A percentile compares a stretch with the other conserved stretches of the same genome.
Evolutionary conservation across 2,113 vertebrate species (phyloP).

Genomic region (Chlamydotis undulata): DNA sequence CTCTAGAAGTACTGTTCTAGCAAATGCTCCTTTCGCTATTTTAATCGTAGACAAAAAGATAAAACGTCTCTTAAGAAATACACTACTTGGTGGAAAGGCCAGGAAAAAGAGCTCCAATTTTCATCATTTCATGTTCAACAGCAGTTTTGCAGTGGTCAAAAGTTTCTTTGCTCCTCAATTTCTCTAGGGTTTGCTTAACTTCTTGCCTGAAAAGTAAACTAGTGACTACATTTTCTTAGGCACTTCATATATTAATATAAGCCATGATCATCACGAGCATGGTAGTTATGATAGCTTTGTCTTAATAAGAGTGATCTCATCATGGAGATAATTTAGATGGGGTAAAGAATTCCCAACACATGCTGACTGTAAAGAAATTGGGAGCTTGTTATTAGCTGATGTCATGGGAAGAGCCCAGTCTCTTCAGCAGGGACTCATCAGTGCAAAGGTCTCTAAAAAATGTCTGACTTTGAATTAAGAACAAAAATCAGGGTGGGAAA

Average conservation of each 20-base stretch:
- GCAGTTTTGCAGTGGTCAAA: neutral
- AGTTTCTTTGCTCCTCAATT: neutral
- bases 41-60: neutral
- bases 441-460: conserved; percentile 5
- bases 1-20: neutral
- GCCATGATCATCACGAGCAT: neutral
- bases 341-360: conserved; percentile 22
- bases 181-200: neutral
- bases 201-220: neutral
- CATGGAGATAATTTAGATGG: neutral
- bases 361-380: conserved; percentile 17
- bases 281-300: neutral
- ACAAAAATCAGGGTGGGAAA: neutral
- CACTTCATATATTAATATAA: neutral
- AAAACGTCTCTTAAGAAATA: neutral
- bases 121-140: neutral
- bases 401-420: conserved; percentile 39
- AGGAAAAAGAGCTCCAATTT: neutral
- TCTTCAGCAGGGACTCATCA: conserved; percentile 18
- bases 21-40: neutral
- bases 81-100: neutral
- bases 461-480: neutral
- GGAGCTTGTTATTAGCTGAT: conserved; percentile 15
- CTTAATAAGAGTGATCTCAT: conserved; percentile 47
- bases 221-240: neutral